Percentiles rank a stretch among this genome's conserved stretches.
These are phyloP conservation scores for Corythaixoides concolor DNA, from an alignment of 2,113 vertebrate species.

Conservation along the genomic window DNA sequence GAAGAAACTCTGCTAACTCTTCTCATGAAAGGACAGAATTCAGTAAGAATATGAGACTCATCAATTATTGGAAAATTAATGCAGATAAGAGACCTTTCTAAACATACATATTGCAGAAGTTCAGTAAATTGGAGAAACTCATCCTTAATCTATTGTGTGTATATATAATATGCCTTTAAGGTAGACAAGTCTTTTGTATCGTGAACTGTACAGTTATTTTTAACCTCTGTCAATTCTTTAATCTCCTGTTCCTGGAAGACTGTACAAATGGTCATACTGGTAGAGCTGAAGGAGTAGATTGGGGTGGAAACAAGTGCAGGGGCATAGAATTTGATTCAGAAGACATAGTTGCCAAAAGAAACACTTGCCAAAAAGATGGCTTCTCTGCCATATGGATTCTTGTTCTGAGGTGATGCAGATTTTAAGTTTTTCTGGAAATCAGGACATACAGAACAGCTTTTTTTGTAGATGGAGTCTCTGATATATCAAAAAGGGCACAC, in stretches of 20 bases:
- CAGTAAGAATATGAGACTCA: not conserved
- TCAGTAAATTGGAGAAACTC: not conserved
- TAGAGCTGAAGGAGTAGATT: not conserved
- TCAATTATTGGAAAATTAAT: not conserved
- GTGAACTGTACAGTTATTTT: not conserved
- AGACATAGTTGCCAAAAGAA: not conserved
- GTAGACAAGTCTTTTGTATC: not conserved
- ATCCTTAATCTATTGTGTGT: not conserved
- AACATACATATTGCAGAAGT: not conserved
- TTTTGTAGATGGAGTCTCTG: not conserved
- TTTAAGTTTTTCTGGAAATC: not conserved
- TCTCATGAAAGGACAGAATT: not conserved
- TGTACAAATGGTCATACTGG: not conserved
- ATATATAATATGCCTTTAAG: not conserved
- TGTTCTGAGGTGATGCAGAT: not conserved
- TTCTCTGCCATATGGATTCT: not conserved
- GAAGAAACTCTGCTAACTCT: not conserved
- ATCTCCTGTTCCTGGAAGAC: not conserved
- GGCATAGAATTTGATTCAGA: not conserved
- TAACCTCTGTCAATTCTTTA: not conserved
- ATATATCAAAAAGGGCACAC: not conserved
- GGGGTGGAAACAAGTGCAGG: not conserved
- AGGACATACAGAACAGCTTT: not conserved
- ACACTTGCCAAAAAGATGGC: not conserved
- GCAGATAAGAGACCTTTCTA: not conserved